A percentile compares a stretch with the other conserved stretches of the same genome.
These are phyloP conservation scores for Muntiacus muntjak DNA, from an alignment of 2,113 vertebrate species.

Conservation along the genomic window DNA sequence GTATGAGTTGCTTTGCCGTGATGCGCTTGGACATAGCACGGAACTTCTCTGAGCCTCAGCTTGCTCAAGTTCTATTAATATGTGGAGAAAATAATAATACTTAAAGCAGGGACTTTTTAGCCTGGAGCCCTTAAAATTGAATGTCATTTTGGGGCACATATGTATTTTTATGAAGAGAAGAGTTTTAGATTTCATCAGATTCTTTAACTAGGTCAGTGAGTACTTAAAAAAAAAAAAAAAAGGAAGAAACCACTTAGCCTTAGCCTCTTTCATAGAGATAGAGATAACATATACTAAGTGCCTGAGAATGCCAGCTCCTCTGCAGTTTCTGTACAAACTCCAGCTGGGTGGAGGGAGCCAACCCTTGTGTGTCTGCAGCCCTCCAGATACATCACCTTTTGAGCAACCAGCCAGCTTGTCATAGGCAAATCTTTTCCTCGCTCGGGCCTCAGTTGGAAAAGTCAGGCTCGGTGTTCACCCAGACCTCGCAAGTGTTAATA, in stretches of 20 bases:
- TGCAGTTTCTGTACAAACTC: rapidly evolving
- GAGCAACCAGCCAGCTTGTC: background rate
- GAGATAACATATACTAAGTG: background rate
- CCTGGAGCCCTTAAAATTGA: background rate
- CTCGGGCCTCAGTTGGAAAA: background rate
- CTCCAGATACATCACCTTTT: background rate
- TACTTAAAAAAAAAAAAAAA: background rate
- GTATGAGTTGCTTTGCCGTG: rapidly evolving
- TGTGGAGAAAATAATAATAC: background rate
- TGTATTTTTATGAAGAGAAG: background rate
- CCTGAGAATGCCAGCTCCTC: background rate
- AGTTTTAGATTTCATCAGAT: conserved; percentile 16
- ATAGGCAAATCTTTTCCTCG: background rate
- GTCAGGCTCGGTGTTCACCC: background rate
- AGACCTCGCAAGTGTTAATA: background rate
- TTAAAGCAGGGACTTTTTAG: background rate
- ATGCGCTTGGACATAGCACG: rapidly evolving
- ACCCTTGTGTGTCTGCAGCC: background rate
- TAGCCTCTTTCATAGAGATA: background rate
- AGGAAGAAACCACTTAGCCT: background rate
- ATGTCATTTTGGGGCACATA: background rate
- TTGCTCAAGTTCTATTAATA: background rate
- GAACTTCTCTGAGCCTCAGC: background rate
- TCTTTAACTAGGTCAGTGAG: conserved; percentile 47
- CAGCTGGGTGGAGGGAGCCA: background rate